Percentiles rank a stretch among this genome's conserved stretches.
Evolutionary conservation across 23 tunicate genomes (phyloP).

Genomic region (Halocynthia aurantium): DNA sequence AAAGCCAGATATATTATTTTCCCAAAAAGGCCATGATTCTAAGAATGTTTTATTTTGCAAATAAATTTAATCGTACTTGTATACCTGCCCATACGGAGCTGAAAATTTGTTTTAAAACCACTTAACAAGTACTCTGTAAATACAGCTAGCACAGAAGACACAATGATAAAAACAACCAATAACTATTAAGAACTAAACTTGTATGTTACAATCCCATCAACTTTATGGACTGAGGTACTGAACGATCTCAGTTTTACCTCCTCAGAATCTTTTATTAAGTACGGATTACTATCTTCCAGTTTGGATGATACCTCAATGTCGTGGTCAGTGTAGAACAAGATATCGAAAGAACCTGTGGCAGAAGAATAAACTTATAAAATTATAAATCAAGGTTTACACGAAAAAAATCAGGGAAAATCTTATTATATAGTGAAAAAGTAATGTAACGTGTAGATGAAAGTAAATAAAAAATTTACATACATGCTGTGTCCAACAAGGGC

Average conservation of each 20-base stretch:
- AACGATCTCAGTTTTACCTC: slow-evolving; percentile 83
- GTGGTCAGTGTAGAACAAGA: slow-evolving; percentile 68
- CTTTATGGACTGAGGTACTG: slow-evolving; percentile 78
- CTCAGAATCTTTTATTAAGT: slow-evolving; percentile 63
- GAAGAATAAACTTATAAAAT: background rate
- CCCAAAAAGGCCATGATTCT: too few species aligned
- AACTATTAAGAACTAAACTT: slow-evolving; percentile 30
- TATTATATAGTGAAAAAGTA: background rate
- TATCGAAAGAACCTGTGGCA: slow-evolving; percentile 66
- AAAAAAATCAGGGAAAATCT: background rate
- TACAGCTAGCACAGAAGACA: too few species aligned
- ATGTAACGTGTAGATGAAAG: background rate
- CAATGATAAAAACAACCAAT: too few species aligned
- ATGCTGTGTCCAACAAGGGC: slow-evolving; percentile 76
- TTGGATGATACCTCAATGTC: slow-evolving; percentile 59
- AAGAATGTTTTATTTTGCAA: too few species aligned
- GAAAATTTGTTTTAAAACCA: too few species aligned
- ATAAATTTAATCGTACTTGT: too few species aligned
- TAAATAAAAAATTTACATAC: slow-evolving; percentile 25
- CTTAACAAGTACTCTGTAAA: too few species aligned
- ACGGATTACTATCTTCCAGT: slow-evolving; percentile 78
- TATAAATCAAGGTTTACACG: background rate
- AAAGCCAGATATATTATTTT: too few species aligned
- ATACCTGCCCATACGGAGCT: too few species aligned
- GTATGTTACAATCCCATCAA: slow-evolving; percentile 90